Evolutionary conservation across 1,140 invertebrate genomes (phyloP), one percentile per base, ranked within the genome.

Genomic region (Popillia japonica): DNA sequence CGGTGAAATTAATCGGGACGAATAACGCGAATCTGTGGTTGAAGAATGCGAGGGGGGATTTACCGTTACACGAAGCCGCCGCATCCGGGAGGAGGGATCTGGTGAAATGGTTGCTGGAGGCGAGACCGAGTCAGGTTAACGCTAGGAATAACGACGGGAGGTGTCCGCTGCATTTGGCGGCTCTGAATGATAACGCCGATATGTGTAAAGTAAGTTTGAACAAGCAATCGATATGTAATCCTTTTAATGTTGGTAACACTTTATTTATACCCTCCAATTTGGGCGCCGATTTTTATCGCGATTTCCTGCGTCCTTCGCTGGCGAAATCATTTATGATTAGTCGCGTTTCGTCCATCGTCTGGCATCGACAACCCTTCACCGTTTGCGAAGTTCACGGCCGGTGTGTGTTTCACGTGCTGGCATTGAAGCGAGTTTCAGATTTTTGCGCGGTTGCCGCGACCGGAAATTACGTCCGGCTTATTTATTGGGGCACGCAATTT

Each of bases 31-130:
- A 98, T 86, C 88, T 99, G 14, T 98, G 98, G 93, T 88, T 95
- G n/a, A 90, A 94, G 77, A 99, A 98, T 84, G 93, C 95, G 8
- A 92, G 94, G 83, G 97, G 96, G 0, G 96, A 98, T 88, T 88
- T 96, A 72, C 96, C 97, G 0, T 86, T 99, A 14, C 98, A 99
- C 86, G 98, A 99, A 87, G 98, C 98, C 0, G 95, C 98, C 0
- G 92, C 94, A 42, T 97, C 96, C 0, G 96, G 97, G 4, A 90
- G 96, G 78, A 92, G 95, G 79, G 97, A 96, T 82, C 84, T 97
- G 59, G 92, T 97, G 0, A 90, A 92, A 83, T 99, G 96, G 96
- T 87, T 99, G 7, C 88, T 98, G 27, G 91, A 92, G 40, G 92
- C 94, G 81, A 88, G 95, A 78, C 94, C 95, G 0, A 94, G 94